Evolutionary conservation across 2,113 vertebrate genomes (phyloP), one percentile per base, ranked within the genome.

Genomic region (Centropristis striata): DNA sequence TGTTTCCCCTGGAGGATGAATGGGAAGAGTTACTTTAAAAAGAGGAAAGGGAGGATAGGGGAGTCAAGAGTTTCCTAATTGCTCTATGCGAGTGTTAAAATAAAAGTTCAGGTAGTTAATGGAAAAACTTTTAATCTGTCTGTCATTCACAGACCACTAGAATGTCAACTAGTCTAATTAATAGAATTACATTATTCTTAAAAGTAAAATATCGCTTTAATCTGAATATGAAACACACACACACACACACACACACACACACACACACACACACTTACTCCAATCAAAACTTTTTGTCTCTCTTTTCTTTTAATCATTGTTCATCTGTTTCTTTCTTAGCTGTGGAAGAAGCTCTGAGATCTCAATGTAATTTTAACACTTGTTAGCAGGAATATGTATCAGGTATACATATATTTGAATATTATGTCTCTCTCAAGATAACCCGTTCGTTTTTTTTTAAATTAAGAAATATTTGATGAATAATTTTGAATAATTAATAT

Each of bases 1-100:
- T 25, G 46, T 85, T 82, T 82, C 81, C 91, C 83, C 81, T 72
- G 67, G 91, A 92, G 91, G 73, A 88, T 41, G 80, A 90, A 89
- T 64, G 80, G 74, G 85, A 85, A 84, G 86, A 90, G 84, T 83
- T 81, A 81, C 86, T 88, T 89, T 86, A 86, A 89, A 88, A 88
- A 82, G 85, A 84, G 75, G 68, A 86, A 88, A 55, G 49, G 60
- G 63, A 83, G 74, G 71, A 80, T 59, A 54, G 41, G 54, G 70
- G 71, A 80, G 82, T 67, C 65, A 58, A 82, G 82, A 88, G 61
- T 80, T 73, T 86, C 79, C 78, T 75, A 89, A 88, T 77, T 88
- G 85, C 81, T 71, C 41, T 59, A 27, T 36, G 37, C 8, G 11
- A 71, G 57, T 55, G 75, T 83, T 60, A 20, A 80, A 78, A 75